Evolutionary conservation across 2,797 vertebrate genomes (phyloP).

Genomic region (Eulemur coronatus): DNA sequence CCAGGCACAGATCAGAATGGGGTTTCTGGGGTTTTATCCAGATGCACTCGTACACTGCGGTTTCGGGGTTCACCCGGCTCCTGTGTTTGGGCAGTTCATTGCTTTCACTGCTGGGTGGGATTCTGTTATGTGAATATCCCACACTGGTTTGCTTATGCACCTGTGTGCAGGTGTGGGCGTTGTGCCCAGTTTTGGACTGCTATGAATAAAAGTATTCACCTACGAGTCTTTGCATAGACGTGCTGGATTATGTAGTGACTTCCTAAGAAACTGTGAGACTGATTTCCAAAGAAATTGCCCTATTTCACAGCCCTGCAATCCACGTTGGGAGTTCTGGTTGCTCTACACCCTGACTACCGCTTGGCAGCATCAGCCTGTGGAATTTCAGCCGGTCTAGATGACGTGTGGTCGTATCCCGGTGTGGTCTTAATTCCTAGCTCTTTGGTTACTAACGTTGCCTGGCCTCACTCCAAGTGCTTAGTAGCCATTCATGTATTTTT

Average conservation of each 20-base stretch:
- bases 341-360: too few relatives aligned
- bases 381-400: neutral
- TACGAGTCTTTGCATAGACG: neutral
- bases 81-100: neutral
- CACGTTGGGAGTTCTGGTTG: rapidly evolving
- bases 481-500: too few relatives aligned
- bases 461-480: neutral
- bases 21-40: neutral
- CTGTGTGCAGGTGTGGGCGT: neutral
- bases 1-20: rapidly evolving
- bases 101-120: neutral
- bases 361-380: too few relatives aligned
- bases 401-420: rapidly evolving
- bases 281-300: neutral
- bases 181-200: neutral
- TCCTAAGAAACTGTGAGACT: neutral
- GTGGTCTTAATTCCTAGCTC: neutral
- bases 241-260: neutral
- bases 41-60: rapidly evolving
- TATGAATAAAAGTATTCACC: neutral
- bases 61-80: rapidly evolving
- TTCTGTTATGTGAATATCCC: rapidly evolving
- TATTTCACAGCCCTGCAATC: neutral
- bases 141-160: rapidly evolving
- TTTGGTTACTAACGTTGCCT: neutral